Evolutionary conservation across 2,113 vertebrate genomes (phyloP), one percentile per base, ranked within the genome.

Genomic region (Leucopternis melanops): DNA sequence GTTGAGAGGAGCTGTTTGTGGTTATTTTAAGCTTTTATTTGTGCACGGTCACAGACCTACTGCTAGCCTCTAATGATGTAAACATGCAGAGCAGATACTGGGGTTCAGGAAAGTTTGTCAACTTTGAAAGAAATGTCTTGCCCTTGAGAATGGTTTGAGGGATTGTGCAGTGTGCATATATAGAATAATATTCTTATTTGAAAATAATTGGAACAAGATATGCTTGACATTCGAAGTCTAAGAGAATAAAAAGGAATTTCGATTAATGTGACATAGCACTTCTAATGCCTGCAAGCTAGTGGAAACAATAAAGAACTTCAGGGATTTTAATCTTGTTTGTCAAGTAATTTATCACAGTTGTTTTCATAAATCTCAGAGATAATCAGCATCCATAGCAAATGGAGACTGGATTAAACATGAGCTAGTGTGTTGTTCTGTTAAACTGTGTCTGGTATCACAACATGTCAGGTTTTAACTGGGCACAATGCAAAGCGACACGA

Each of bases 281-380:
- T 81, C 27, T 10, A 75, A n/a, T 74, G 77, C 89, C 88, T 67
- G 86, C 38, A 52, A 97, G 92, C 69, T 15, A 71, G 36, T 34
- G 70, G 75, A 54, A 92, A 93, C 82, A 87, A 95, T 65, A 16
- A 92, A 73, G 89, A 95, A 87, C 80, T 94, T 91, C 8, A 10
- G 62, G 89, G 69, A 78, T 61, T 92, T 97, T 97, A 95, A 97
- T 97, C 75, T 81, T 95, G 72, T 97, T 97, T 97, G 96, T 97
- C 97, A 93, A 94, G 91, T 94, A 81, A 95, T 96, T 91, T 89
- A 96, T 93, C 95, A 95, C 83, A 80, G 94, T 89, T 97, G 85
- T 92, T 97, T 97, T 96, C 55, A 85, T 88, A 73, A 96, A 97
- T 96, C 73, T 91, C 65, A 2, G 83, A 92, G 73, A 95, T 97